Evolutionary conservation across 2,113 vertebrate species (phyloP).

Genomic region (Equus quagga): DNA sequence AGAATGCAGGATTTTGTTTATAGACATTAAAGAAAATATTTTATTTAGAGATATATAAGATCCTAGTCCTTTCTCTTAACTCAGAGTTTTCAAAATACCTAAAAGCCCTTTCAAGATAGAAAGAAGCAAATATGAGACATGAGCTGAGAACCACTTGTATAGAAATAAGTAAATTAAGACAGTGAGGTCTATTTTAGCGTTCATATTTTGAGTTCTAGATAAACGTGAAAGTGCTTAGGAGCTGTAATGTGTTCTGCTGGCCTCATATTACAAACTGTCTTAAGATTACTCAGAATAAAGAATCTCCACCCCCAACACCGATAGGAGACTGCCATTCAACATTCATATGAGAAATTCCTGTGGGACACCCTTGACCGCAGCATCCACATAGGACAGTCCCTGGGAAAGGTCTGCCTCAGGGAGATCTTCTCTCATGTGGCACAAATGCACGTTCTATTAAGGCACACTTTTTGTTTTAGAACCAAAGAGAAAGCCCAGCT

Average conservation of each 20-base stretch:
- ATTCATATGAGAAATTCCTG: slow-evolving; percentile 33
- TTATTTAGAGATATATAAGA: background rate
- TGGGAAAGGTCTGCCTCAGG: background rate
- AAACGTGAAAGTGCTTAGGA: background rate
- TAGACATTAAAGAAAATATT: slow-evolving; percentile 1
- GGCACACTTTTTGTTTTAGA: slow-evolving; percentile 44
- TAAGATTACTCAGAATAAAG: slow-evolving; percentile 34
- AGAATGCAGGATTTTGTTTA: background rate
- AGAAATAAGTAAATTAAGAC: slow-evolving; percentile 32
- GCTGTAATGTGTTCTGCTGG: background rate
- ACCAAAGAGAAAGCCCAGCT: slow-evolving; percentile 30
- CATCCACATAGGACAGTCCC: background rate
- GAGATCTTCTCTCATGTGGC: background rate
- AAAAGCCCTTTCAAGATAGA: background rate
- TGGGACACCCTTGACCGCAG: background rate
- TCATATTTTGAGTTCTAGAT: background rate
- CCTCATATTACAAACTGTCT: slow-evolving; percentile 19
- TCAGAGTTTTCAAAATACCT: slow-evolving; percentile 16
- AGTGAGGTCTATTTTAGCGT: background rate
- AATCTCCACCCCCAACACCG: background rate
- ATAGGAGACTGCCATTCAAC: background rate
- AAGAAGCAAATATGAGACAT: background rate
- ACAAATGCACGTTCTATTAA: slow-evolving; percentile 27
- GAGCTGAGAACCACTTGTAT: background rate
- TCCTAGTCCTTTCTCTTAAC: background rate